phyloP scores from a whole-genome alignment of 2,888 invertebrate species.

The Sesia bembeciformis region DNA sequence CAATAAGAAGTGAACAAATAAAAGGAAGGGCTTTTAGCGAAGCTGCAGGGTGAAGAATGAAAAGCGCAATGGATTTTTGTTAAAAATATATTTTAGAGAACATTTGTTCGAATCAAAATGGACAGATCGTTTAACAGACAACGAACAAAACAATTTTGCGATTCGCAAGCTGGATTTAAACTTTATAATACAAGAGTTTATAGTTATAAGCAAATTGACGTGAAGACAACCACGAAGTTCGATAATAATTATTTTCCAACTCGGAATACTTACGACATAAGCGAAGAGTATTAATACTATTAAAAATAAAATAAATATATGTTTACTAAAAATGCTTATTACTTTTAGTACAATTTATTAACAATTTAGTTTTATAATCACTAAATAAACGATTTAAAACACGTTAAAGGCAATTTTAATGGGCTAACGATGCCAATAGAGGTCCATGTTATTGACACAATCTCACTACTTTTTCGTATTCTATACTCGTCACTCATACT shows the following conservation, averaged over 20 bases:
- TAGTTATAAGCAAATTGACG: conserved; percentile 39
- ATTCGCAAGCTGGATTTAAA: conserved; percentile 61
- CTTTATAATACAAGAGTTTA: conserved; percentile 19
- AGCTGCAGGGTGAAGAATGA: conserved; percentile 58
- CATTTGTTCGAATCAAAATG: conserved; percentile 57
- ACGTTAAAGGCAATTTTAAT: conserved; percentile 52
- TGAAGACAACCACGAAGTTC: conserved; percentile 20
- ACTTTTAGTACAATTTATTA: conserved; percentile 23
- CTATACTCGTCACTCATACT: neutral
- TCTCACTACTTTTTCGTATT: conserved; percentile 19
- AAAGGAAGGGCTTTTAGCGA: conserved; percentile 8
- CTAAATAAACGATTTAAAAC: conserved; percentile 31
- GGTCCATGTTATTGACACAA: conserved; percentile 11
- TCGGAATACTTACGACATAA: conserved; percentile 21
- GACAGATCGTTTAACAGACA: conserved; percentile 57
- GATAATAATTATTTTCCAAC: conserved; percentile 22
- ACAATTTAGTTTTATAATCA: conserved; percentile 23
- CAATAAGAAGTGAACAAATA: neutral
- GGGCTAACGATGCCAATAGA: conserved; percentile 30
- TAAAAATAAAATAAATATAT: conserved; percentile 8
- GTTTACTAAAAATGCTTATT: conserved; percentile 21
- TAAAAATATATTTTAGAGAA: conserved; percentile 68
- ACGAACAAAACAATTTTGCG: conserved; percentile 40
- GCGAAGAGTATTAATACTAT: conserved; percentile 19
- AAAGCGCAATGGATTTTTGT: conserved; percentile 61